Evolutionary conservation across 2,888 invertebrate genomes (phyloP), one percentile per base, ranked within the genome.

Genomic region (Hedychridium roseum): DNA sequence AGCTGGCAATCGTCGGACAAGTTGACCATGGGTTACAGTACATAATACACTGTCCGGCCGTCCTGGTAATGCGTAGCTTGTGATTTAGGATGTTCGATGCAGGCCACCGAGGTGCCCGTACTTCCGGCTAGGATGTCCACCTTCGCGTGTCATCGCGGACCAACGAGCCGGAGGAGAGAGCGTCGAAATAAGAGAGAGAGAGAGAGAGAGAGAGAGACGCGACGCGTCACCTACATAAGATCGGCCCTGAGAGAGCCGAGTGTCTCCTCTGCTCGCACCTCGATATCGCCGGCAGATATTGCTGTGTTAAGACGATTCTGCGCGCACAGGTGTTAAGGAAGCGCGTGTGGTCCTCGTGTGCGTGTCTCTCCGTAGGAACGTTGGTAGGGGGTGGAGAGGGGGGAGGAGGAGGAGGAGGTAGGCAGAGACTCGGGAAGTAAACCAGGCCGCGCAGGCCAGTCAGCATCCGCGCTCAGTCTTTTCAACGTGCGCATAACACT

Each of bases 401-500:
- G n/a, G n/a, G n/a, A n/a, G n/a, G n/a, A n/a, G n/a, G n/a, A n/a
- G n/a, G n/a, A n/a, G n/a, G n/a, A n/a, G n/a, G n/a, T n/a, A n/a
- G n/a, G n/a, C n/a, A n/a, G n/a, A 2, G 3, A 31, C 31, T 7
- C 12, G 14, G 50, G 57, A 71, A 71, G 71, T 71, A 71, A 71
- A 70, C 73, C 74, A 72, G 74, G 73, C 70, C 71, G 68, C 47
- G 56, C 72, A 67, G 66, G 67, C 70, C 66, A 58, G 60, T 62
- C 74, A 74, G 74, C 74, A 74, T 74, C 75, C 75, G 70, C 64
- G 68, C 63, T 44, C 50, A 38, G 65, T 43, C 64, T 61, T 66
- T 70, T 62, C 62, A 64, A 60, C 66, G 60, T 63, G 62, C 64
- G 70, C 72, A 71, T 74, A 73, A 73, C 71, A 74, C 74, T 74